Base-by-base conservation (phyloP, 2,888 invertebrate genomes). In the Zeuzera pyrina region DNA sequence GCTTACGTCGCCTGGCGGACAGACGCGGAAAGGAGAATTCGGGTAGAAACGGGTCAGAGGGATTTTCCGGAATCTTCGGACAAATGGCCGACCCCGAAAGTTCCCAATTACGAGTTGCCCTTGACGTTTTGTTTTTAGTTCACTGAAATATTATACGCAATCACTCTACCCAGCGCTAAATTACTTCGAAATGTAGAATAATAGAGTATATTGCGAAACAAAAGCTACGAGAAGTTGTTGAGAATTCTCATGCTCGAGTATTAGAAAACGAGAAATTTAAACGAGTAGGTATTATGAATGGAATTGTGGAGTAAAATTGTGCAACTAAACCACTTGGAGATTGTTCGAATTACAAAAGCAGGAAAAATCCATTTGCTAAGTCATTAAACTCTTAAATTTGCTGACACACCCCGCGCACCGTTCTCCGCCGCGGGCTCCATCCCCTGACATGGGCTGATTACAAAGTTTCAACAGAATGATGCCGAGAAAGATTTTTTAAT, bases 401-500 rank as follows among this genome's bases (percentile, higher is more conserved):
- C 73, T 69, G 79, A 73, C 68, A 60, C 57, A 49, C 16, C 32
- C 31, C 24, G 16, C 21, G 19, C 10, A 7, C 16, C 19, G 32
- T 27, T n/a, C n/a, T 29, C 29, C 8, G 24, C 29, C 29, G 14
- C 27, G 14, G 30, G n/a, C 39, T 40, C 36, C 41, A 33, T 43
- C 34, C 44, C 55, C 57, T 56, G 63, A 60, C 70, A 64, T 44
- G 43, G 63, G 50, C 68, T 73, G 76, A 79, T 81, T 77, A 78
- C 71, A 66, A 81, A 79, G 72, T 79, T 81, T 69, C 64, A 66
- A 60, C 68, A 59, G 67, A 76, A 73, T 70, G 71, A 72, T 66
- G 66, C 55, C 63, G 67, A 57, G 67, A 67, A 69, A 72, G 70
- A 76, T 76, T 77, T 78, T 79, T 78, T 78, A 79, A 81, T 81